phyloP scores from a whole-genome alignment of 2,797 vertebrate species.

The Pangasius mekongensis region DNA sequence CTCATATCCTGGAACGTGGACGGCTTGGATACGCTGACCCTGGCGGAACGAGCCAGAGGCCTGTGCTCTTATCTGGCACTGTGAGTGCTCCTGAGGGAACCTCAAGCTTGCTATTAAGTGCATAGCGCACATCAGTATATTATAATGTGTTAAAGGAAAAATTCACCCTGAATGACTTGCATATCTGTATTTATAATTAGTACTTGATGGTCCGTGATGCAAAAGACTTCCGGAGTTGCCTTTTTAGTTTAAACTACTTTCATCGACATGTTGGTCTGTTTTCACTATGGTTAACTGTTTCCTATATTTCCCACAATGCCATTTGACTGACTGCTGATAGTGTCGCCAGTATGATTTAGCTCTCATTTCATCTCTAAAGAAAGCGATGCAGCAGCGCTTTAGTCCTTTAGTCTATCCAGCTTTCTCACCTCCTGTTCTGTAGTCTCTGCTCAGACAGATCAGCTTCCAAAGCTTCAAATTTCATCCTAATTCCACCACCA shows the following conservation, averaged over 20 bases:
- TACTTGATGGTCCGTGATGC: neutral
- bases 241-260: neutral
- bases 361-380: neutral
- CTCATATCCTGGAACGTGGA: constrained; percentile 95
- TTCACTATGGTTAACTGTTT: neutral
- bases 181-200: neutral
- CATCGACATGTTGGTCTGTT: neutral
- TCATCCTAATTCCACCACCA: neutral
- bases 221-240: too few relatives aligned
- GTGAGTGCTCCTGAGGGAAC: constrained; percentile 77
- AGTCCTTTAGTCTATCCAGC: neutral
- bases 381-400: neutral
- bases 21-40: constrained; percentile 83
- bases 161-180: neutral
- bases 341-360: neutral
- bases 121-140: neutral
- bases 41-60: constrained; percentile 83
- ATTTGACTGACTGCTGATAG: neutral
- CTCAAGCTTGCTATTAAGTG: neutral
- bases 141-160: neutral
- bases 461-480: neutral
- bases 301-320: neutral
- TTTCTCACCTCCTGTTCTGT: neutral
- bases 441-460: neutral
- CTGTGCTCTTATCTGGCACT: constrained; percentile 85